phyloP scores from a whole-genome alignment of 1,140 invertebrate species.

The Bombus pascuorum region DNA sequence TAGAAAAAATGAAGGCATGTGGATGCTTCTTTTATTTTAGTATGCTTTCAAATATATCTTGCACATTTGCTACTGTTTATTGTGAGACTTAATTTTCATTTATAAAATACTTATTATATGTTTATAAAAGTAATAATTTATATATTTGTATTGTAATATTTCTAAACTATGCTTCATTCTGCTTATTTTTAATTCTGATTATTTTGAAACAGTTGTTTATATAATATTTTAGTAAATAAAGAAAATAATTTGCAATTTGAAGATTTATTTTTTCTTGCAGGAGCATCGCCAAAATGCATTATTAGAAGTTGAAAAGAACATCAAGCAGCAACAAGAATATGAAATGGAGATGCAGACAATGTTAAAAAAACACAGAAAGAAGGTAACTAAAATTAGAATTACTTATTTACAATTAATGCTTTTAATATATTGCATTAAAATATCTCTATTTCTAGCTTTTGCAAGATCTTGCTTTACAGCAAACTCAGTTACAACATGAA shows the following conservation, averaged over 20 bases:
- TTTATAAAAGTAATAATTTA: constrained; percentile 19
- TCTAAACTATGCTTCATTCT: constrained; percentile 1
- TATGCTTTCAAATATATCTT: constrained; percentile 53
- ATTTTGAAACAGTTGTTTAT: background rate
- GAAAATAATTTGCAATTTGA: background rate
- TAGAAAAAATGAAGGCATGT: constrained; percentile 86
- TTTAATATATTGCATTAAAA: background rate
- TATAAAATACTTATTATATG: constrained; percentile 9
- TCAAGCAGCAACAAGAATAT: constrained; percentile 82
- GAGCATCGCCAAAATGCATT: constrained; percentile 82
- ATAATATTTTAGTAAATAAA: background rate
- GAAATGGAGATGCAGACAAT: constrained; percentile 83
- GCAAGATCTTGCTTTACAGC: constrained; percentile 84
- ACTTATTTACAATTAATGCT: constrained; percentile 26
- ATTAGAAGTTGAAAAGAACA: constrained; percentile 83
- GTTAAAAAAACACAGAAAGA: constrained; percentile 82
- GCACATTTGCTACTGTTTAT: constrained; percentile 55
- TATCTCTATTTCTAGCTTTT: constrained; percentile 82
- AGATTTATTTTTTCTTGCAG: constrained; percentile 71
- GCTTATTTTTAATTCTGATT: constrained; percentile 5
- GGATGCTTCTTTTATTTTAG: constrained; percentile 75
- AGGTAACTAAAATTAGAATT: constrained; percentile 74
- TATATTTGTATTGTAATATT: background rate
- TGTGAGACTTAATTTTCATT: constrained; percentile 34
- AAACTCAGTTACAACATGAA: constrained; percentile 85